Conservation (phyloP, 1,140 invertebrate species). For the Drosophila asahinai region DNA sequence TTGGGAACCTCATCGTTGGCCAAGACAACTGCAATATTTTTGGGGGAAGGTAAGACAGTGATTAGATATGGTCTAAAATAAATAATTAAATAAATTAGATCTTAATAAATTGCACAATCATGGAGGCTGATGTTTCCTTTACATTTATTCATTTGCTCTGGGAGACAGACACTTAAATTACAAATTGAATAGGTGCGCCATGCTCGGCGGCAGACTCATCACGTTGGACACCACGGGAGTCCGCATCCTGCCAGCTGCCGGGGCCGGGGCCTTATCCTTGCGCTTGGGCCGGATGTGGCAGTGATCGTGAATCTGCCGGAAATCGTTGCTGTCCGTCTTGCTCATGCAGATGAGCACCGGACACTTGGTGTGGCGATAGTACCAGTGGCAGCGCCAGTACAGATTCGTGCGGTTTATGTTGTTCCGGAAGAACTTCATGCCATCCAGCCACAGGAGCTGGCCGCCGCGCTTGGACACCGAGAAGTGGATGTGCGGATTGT, state of each 20-base stretch:
- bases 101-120: slow-evolving; percentile 40
- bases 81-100: background rate
- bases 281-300: slow-evolving; percentile 64
- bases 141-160: slow-evolving; percentile 60
- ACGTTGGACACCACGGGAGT: slow-evolving; percentile 30
- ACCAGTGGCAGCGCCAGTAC: slow-evolving; percentile 85
- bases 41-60: slow-evolving; percentile 11
- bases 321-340: slow-evolving; percentile 72
- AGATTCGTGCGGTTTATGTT: slow-evolving; percentile 81
- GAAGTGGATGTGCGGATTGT: slow-evolving; percentile 77
- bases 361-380: slow-evolving; percentile 78
- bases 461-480: slow-evolving; percentile 79
- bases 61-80: slow-evolving; percentile 28
- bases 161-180: slow-evolving; percentile 61
- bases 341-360: slow-evolving; percentile 83
- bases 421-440: slow-evolving; percentile 80
- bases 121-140: slow-evolving; percentile 9
- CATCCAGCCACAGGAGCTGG: slow-evolving; percentile 78
- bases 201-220: slow-evolving; percentile 26
- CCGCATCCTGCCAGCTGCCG: background rate
- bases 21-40: slow-evolving; percentile 72
- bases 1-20: slow-evolving; percentile 80
- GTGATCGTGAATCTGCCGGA: slow-evolving; percentile 80
- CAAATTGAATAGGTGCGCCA: slow-evolving; percentile 57
- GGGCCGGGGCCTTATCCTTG: slow-evolving; percentile 21